phyloP scores from a whole-genome alignment of 2,113 vertebrate genomes.

The Nanorana parkeri region DNA sequence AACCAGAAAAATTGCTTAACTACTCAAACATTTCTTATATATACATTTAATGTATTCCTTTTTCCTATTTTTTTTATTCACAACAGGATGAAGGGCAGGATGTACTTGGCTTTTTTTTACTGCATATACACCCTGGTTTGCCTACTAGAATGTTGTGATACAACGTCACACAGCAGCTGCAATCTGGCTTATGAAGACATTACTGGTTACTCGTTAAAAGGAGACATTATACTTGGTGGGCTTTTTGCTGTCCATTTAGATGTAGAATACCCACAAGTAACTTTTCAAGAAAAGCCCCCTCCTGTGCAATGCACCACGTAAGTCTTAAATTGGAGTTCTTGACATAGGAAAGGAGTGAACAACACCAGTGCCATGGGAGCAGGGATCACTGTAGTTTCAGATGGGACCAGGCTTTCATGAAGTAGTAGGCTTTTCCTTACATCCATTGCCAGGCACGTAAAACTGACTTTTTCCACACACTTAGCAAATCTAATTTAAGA shows the following conservation, averaged over 20 bases:
- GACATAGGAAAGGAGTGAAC: no score
- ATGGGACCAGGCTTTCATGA: no score
- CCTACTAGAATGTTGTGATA: neutral
- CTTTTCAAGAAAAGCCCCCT: slow-evolving; percentile 20
- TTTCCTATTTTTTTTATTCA: neutral
- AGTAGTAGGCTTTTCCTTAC: neutral
- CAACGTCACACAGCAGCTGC: neutral
- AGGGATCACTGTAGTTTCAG: no score
- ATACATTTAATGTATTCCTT: neutral
- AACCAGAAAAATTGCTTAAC: neutral
- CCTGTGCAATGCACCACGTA: slow-evolving; percentile 26
- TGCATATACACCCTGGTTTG: neutral
- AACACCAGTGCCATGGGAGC: no score
- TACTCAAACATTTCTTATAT: neutral
- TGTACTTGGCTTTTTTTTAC: neutral
- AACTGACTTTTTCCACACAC: neutral
- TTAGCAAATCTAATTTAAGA: neutral
- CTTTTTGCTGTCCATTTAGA: slow-evolving; percentile 46
- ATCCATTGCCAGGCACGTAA: neutral
- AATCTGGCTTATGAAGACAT: neutral
- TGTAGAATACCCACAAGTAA: slow-evolving; percentile 37
- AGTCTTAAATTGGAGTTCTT: neutral
- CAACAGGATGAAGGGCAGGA: slow-evolving; percentile 15
- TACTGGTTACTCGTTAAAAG: slow-evolving; percentile 18
- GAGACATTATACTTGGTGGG: slow-evolving; percentile 43